Percentiles rank a stretch among this genome's conserved stretches.
phyloP scores from a whole-genome alignment of 1,140 invertebrate species.

The Drosophila novamexicana region DNA sequence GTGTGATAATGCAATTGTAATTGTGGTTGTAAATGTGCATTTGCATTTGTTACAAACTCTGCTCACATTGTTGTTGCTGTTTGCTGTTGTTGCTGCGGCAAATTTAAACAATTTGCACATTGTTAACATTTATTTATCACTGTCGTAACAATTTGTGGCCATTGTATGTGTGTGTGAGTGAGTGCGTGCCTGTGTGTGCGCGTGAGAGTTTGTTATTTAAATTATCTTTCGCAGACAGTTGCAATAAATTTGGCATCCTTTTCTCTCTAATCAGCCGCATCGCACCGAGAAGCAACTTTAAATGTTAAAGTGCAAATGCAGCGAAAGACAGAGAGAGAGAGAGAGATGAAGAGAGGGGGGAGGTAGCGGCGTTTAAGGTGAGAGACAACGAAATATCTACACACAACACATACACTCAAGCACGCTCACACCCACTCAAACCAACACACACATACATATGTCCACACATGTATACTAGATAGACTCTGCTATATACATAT shows the following conservation, averaged over 20 bases:
- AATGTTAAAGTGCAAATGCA: constrained; percentile 44
- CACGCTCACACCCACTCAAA: background rate
- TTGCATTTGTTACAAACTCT: constrained; percentile 57
- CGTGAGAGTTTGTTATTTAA: constrained; percentile 43
- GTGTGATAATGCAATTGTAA: constrained; percentile 66
- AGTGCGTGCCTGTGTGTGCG: constrained; percentile 10
- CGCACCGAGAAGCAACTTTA: constrained; percentile 21
- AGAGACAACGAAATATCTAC: background rate
- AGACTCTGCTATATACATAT: constrained; percentile 34
- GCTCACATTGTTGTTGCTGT: constrained; percentile 46
- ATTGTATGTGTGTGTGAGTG: constrained; percentile 19
- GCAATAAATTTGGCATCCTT: constrained; percentile 41
- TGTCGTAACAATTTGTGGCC: constrained; percentile 49
- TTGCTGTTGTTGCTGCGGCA: constrained; percentile 47
- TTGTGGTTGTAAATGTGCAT: constrained; percentile 66
- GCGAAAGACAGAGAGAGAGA: background rate
- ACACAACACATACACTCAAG: background rate
- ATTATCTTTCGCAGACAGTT: constrained; percentile 46
- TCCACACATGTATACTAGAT: background rate
- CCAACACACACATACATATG: background rate
- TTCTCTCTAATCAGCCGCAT: constrained; percentile 44
- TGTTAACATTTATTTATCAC: constrained; percentile 59
- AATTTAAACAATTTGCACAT: constrained; percentile 56
- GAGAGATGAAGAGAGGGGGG: too few relatives aligned
- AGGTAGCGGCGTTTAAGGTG: background rate